Base-by-base conservation (phyloP, 2,888 invertebrate genomes). In the Mermis nigrescens region DNA sequence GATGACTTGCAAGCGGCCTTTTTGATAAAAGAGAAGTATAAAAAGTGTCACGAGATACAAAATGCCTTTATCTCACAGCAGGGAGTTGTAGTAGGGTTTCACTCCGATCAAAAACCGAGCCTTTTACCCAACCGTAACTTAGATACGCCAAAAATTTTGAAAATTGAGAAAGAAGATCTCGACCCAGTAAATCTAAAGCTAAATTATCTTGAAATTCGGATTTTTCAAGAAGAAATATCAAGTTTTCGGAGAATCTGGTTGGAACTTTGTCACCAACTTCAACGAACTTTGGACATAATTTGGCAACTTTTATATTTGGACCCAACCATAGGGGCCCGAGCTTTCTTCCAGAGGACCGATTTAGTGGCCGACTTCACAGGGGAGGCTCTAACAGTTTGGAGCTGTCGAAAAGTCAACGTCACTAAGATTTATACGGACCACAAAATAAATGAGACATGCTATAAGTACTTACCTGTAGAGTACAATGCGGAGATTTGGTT, bases 401-500 rank as follows among this genome's bases (percentile, higher is more conserved):
- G 7, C 7, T 54, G 54, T 29, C 24, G 29, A 28, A 19, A 54
- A 54, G 22, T 54, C 24, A 26, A 54, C 19, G 28, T 22, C 3
- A 29, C 7, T 28, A 26, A 7, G 12, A 54, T 54, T 22, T 54
- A 27, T 29, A 27, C 12, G 27, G 54, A 54, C 7, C 28, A 54
- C 29, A 19, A 54, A 29, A 29, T 54, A 26, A 54, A 54, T 22
- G 27, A 54, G 28, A 54, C 54, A 3, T 54, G 54, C 54, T 54
- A 54, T 28, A 22, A 19, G 7, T 54, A 28, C 31, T 15, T 54
- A 28, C 54, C 54, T 27, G 29, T 28, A 22, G 22, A n/a, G 7
- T 7, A n/a, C 24, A 24, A 48, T 48, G 22, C 4, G 4, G 22
- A 22, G 4, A 15, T 54, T 19, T 27, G 24, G 54, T 54, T 54